Evolutionary conservation across 1,140 invertebrate genomes (phyloP), one percentile per base, ranked within the genome.

Genomic region (Anastrepha ludens): DNA sequence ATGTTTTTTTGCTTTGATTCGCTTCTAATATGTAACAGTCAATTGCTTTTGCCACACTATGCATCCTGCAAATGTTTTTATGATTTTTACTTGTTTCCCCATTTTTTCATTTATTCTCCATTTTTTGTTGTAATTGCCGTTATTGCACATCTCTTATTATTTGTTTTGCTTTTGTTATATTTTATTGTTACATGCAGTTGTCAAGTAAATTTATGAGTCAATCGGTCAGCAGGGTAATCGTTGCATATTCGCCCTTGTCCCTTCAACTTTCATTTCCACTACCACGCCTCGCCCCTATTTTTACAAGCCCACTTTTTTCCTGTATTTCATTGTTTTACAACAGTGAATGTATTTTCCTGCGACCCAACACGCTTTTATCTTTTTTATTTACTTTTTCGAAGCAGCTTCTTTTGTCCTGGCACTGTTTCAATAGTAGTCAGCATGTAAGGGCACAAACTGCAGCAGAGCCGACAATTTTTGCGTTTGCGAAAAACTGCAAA

Each of bases 191-290:
- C 74, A 81, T 81, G 47, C 74, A 55, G 74, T 55, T 81, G 74
- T 81, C 74, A 81, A 81, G 74, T 81, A 81, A 81, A 81, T 81
- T 81, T 81, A 81, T 55, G 20, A 81, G 44, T 81, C 74, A 81
- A 81, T 81, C 74, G 74, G 74, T 81, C 74, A 81, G n/a, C 44
- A 47, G 44, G 47, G 74, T 29, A 81, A 81, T 55, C 74, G 20
- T 47, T 81, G 41, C 44, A 74, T 47, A 15, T 81, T 11, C 47
- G 47, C 47, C n/a, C 74, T 81, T 81, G 20, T 20, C 47, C 8
- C 67, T 47, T 74, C 67, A n/a, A 55, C 15, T 62, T 17, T 29
- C 29, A 29, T 29, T 29, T 62, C 13, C 60, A 62, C 13, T 4
- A 15, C 60, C 60, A 62, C 13, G 8, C 13, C 60, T 55, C 50